phyloP scores from a whole-genome alignment of 2,797 vertebrate species.

The Lepilemur ruficaudatus region DNA sequence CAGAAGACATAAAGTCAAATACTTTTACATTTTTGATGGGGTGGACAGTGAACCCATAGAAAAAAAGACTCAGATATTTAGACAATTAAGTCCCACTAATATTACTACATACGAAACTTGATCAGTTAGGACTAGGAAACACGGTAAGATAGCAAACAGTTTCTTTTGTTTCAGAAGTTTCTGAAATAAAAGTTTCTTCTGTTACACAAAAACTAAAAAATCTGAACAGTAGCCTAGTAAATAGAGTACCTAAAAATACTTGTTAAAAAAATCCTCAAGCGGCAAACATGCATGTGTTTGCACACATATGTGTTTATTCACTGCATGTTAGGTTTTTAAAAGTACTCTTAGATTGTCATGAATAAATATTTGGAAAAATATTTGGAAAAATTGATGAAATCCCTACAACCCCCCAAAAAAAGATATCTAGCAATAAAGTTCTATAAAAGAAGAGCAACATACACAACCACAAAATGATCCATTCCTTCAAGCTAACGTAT shows the following conservation, averaged over 20 bases:
- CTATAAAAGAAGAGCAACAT: neutral
- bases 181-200: neutral
- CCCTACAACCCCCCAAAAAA: neutral
- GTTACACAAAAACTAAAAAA: neutral
- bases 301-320: neutral
- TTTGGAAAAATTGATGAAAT: conserved; percentile 19
- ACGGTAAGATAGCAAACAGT: neutral
- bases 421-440: conserved; percentile 9
- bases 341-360: neutral
- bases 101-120: neutral
- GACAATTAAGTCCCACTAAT: neutral
- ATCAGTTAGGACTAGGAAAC: neutral
- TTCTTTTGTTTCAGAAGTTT: neutral
- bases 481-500: neutral
- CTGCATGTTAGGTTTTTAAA: neutral
- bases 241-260: neutral
- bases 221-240: neutral
- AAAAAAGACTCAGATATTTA: neutral
- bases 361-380: neutral
- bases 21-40: neutral
- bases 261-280: neutral
- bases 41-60: neutral
- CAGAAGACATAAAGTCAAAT: neutral
- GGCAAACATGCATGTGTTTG: neutral
- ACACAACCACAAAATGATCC: neutral